Base-by-base conservation (phyloP, 2,113 vertebrate genomes). In the Motacilla tschutschensis region DNA sequence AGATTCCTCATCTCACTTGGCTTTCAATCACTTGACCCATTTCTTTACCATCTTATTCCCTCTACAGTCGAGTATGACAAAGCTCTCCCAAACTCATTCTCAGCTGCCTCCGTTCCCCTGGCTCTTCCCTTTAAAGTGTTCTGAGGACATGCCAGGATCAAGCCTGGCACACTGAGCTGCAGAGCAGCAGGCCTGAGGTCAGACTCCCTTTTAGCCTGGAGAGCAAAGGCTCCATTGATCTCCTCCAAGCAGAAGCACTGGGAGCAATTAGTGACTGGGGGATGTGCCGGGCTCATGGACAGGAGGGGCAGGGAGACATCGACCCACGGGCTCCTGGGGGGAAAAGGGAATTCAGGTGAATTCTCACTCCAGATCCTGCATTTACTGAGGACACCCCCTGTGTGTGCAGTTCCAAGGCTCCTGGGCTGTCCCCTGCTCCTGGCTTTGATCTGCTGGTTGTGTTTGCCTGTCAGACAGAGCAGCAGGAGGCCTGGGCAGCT, bases 201-300 rank as follows among this genome's bases (percentile, higher is more conserved):
- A 77, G 65, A 19, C 63, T 81, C 63, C 26, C 75, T 89, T 73
- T 81, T 10, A 46, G 83, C 59, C 70, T 31, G 40, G 33, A 83
- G 85, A 93, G 87, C 83, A 87, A 53, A 88, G 70, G 65, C 60
- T 90, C 59, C 88, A 89, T 86, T 91, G 93, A 94, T 87, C 91
- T 75, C 28, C n/a, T 65, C 74, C 62, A 58, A 87, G 90, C 77
- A 83, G 80, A 87, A 92, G 74, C 83, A 47, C 70, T 86, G 89
- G 83, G 93, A 96, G 78, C 92, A 93, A 91, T 94, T 91, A 94
- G 76, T 29, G 84, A 87, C 74, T 4, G 9, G 12, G 43, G 57
- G 19, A 47, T 6, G 62, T 22, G 78, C 51, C 1, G 2, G 33
- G 58, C 41, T 40, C 31, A 29, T 0, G 48, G 47, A 10, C 62